Base-by-base conservation (phyloP, 2,113 vertebrate species). In the Leptobrachium leishanense region DNA sequence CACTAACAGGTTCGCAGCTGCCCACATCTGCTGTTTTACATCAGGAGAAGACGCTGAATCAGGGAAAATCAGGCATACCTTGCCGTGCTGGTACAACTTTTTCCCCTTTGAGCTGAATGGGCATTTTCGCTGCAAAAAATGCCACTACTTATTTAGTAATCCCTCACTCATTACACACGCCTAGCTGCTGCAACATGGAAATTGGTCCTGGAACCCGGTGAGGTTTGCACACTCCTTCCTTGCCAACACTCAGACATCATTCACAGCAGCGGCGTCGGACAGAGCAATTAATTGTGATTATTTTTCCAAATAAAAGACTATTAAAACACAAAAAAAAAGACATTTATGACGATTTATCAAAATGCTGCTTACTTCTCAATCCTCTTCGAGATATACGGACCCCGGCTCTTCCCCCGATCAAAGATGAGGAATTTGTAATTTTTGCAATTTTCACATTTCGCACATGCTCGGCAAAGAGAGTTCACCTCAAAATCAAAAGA, bases 1-100 rank as follows among this genome's bases (percentile, higher is more conserved):
- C 82, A 84, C 54, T 5, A 72, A 63, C 86, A 84, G 82, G 87
- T 84, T 76, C 82, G 78, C 85, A 84, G 85, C 85, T 83, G 86
- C 85, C 59, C 82, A 86, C 88, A 84, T 87, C 74, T 59, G 65
- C 75, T 77, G 75, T 62, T 77, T 77, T 77, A 69, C 68, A 70
- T 77, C 43, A 43, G 46, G 40, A 46, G 54, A 50, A 77, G 75
- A 70, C 68, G 76, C 76, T 77, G 76, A 77, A 12, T 77, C 66
- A 77, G 76, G 66, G 42, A 77, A 40, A 62, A 41, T 2, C 15
- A 57, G 20, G 44, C 41, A 31, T 69, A 68, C 54, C 55, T 50
- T n/a, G 12, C 41, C 68, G 54, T 57, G 54, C 75, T 57, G 42
- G 43, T 53, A n/a, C 11, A 15, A 39, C 67, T 43, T 57, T 39